phyloP scores from a whole-genome alignment of 2,888 invertebrate species.

The Drosophila atripex region DNA sequence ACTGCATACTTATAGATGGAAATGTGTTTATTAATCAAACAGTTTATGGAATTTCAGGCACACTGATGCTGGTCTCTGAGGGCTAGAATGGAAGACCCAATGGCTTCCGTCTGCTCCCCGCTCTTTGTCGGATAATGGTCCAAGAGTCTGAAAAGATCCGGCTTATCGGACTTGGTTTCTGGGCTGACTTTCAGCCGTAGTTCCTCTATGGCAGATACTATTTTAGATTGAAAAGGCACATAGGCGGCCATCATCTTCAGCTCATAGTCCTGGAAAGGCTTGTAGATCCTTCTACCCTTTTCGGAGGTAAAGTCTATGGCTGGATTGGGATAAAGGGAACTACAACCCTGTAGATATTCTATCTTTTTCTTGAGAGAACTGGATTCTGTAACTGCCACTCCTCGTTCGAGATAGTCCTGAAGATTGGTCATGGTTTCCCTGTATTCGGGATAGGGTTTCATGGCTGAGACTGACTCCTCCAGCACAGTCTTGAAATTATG shows the following conservation, averaged over 20 bases:
- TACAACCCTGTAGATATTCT: neutral
- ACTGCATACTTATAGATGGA: neutral
- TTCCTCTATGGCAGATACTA: neutral
- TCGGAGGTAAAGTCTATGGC: neutral
- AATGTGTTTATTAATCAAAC: neutral
- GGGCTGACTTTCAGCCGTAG: neutral
- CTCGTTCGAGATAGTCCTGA: slow-evolving; percentile 8
- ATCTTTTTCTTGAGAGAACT: slow-evolving; percentile 1
- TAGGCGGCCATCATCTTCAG: neutral
- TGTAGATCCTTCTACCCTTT: neutral
- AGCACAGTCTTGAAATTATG: neutral
- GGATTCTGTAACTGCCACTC: neutral
- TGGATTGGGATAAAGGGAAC: neutral
- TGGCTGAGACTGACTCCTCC: neutral
- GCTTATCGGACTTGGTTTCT: neutral
- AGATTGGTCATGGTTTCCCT: neutral
- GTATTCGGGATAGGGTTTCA: neutral
- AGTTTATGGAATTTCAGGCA: neutral
- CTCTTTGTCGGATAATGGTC: neutral
- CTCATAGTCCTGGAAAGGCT: neutral
- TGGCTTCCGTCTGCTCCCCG: slow-evolving; percentile 2
- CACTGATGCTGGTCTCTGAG: slow-evolving; percentile 2
- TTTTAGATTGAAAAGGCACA: neutral
- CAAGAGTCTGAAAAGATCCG: neutral
- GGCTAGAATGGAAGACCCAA: neutral